Conservation (phyloP, 2,113 vertebrate genomes). For the Gallinago paraguaiae region DNA sequence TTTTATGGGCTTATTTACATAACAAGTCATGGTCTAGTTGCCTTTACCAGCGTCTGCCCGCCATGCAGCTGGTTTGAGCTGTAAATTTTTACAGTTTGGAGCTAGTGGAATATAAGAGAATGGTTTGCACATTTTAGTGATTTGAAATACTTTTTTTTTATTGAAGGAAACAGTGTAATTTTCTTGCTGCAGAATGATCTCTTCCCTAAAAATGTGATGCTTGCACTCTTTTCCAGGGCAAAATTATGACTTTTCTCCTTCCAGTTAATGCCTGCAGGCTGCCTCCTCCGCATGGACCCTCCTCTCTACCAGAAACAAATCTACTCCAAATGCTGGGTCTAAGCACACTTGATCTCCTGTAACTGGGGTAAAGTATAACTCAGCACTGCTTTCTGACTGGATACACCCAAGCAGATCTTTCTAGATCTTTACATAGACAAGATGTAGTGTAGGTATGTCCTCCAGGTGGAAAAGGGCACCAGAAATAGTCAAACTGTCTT, state of each 20-base stretch:
- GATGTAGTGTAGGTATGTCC: not conserved
- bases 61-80: not conserved
- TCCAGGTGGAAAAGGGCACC: not conserved
- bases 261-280: not conserved
- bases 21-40: slow-evolving; percentile 44
- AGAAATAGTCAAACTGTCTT: not conserved
- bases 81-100: slow-evolving; percentile 28
- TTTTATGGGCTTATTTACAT: slow-evolving; percentile 59
- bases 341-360: not conserved
- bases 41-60: not conserved
- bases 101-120: not conserved
- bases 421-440: not conserved
- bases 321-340: not conserved
- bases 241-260: not conserved
- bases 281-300: not conserved
- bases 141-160: not conserved
- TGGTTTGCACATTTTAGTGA: not conserved
- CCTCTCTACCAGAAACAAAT: not conserved
- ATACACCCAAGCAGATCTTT: not conserved
- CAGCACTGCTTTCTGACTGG: not conserved
- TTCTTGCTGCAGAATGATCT: not conserved
- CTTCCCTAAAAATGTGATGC: not conserved
- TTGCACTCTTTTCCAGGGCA: not conserved
- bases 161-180: not conserved
- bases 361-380: not conserved